phyloP scores from a whole-genome alignment of 2,113 vertebrate genomes.

The Amphiprion percula region DNA sequence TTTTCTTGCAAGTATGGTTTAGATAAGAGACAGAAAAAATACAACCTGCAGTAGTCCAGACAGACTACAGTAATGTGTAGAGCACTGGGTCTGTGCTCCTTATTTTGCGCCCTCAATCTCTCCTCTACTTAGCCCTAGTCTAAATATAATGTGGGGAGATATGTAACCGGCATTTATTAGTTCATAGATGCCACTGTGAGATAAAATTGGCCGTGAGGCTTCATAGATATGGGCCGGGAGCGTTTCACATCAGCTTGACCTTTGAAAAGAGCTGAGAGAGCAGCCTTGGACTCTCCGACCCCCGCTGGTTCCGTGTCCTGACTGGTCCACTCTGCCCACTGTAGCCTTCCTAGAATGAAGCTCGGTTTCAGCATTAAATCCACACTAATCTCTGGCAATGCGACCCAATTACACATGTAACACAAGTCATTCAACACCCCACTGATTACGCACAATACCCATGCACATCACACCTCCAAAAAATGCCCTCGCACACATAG shows the following conservation, averaged over 20 bases:
- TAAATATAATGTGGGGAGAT: slow-evolving; percentile 80
- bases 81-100: slow-evolving; percentile 46
- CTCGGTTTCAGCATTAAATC: slow-evolving; percentile 78
- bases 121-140: slow-evolving; percentile 53
- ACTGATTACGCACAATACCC: slow-evolving; percentile 68
- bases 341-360: slow-evolving; percentile 74
- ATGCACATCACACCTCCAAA: slow-evolving; percentile 38
- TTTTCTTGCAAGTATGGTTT: slow-evolving; percentile 24
- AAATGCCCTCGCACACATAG: slow-evolving; percentile 50
- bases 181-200: slow-evolving; percentile 68
- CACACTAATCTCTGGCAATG: slow-evolving; percentile 78
- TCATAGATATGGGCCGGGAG: slow-evolving; percentile 69
- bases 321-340: slow-evolving; percentile 20
- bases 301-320: slow-evolving; percentile 40
- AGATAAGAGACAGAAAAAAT: slow-evolving; percentile 13
- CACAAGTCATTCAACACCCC: slow-evolving; percentile 78
- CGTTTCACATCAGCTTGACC: slow-evolving; percentile 84
- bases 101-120: slow-evolving; percentile 52
- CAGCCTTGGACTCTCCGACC: slow-evolving; percentile 64
- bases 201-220: slow-evolving; percentile 69
- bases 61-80: slow-evolving; percentile 60
- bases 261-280: slow-evolving; percentile 84
- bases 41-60: slow-evolving; percentile 46
- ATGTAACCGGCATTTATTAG: slow-evolving; percentile 82
- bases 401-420: slow-evolving; percentile 80